These are phyloP conservation scores for Maniola hyperantus DNA, from an alignment of 2,888 invertebrate genomes.

Conservation along the genomic window DNA sequence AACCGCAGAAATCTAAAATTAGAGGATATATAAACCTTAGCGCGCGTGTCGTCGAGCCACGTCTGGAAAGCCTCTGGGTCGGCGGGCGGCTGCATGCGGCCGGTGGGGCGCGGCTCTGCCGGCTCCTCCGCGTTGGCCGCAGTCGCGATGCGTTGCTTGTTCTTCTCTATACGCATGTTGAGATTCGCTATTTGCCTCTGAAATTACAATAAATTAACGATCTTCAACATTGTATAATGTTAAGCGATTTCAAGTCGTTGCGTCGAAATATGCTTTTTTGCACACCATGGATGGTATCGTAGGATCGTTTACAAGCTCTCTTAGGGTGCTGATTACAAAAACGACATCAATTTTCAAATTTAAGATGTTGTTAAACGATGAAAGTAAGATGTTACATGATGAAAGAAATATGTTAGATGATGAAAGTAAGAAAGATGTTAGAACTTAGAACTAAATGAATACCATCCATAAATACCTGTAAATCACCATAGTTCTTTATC, in stretches of 20 bases:
- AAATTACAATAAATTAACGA: slow-evolving; percentile 15
- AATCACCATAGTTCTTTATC: slow-evolving; percentile 88
- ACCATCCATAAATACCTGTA: slow-evolving; percentile 88
- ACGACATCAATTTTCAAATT: too few relatives aligned
- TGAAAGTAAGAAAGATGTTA: too few relatives aligned
- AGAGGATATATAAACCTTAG: slow-evolving; percentile 80
- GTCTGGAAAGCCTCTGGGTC: slow-evolving; percentile 77
- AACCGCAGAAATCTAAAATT: not conserved
- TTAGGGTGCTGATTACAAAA: too few relatives aligned
- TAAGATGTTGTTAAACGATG: too few relatives aligned
- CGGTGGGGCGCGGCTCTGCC: slow-evolving; percentile 57
- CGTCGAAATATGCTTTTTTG: too few relatives aligned
- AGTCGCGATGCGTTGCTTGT: slow-evolving; percentile 88
- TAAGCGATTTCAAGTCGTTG: too few relatives aligned
- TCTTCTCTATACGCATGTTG: slow-evolving; percentile 88
- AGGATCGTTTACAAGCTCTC: too few relatives aligned
- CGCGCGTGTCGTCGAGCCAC: slow-evolving; percentile 81
- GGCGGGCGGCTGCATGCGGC: slow-evolving; percentile 69
- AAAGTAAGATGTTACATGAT: too few relatives aligned
- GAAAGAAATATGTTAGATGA: too few relatives aligned
- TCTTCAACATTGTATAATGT: too few relatives aligned
- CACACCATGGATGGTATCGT: too few relatives aligned
- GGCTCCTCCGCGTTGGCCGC: slow-evolving; percentile 86
- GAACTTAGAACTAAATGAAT: too few relatives aligned
- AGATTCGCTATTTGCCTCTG: slow-evolving; percentile 85